These are phyloP conservation scores for Platypus cylindrus DNA, from an alignment of 2,888 invertebrate genomes.

Conservation along the genomic window DNA sequence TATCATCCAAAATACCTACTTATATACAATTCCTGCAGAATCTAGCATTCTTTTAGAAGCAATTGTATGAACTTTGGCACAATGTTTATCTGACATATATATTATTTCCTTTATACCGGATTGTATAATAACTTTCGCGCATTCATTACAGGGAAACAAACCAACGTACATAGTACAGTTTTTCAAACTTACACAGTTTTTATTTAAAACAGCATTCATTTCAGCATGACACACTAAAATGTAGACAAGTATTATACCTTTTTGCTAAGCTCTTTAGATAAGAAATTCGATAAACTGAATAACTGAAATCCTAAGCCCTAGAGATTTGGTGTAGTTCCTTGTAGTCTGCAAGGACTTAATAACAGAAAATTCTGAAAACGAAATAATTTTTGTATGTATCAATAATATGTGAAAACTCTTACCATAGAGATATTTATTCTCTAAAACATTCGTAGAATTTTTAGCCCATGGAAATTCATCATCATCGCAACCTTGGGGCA, in stretches of 20 bases:
- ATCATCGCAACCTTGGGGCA: conserved; percentile 84
- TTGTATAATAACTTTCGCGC: conserved; percentile 93
- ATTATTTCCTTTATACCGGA: conserved; percentile 69
- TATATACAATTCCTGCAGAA: conserved; percentile 57
- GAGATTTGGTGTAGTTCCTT: too few species aligned
- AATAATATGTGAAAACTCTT: conserved; percentile 48
- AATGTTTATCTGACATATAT: conserved; percentile 75
- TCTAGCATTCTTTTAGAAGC: conserved; percentile 78
- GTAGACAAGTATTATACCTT: conserved; percentile 11
- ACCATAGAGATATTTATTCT: conserved; percentile 83
- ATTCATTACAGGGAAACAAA: conserved; percentile 94
- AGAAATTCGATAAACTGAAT: too few species aligned
- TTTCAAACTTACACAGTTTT: conserved; percentile 63
- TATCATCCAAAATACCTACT: conserved; percentile 33
- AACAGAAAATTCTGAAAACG: conserved; percentile 91
- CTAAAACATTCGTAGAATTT: conserved; percentile 41
- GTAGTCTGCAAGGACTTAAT: too few species aligned
- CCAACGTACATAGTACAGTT: conserved; percentile 78
- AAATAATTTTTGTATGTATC: conserved; percentile 97
- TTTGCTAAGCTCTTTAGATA: not conserved
- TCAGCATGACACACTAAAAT: conserved; percentile 92
- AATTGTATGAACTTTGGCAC: conserved; percentile 48
- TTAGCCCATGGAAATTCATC: conserved; percentile 85
- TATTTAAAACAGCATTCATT: conserved; percentile 92
- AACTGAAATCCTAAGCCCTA: too few species aligned